Percentiles rank a stretch among this genome's conserved stretches.
phyloP scores from a whole-genome alignment of 1,140 invertebrate species.

The Penaeus vannamei region DNA sequence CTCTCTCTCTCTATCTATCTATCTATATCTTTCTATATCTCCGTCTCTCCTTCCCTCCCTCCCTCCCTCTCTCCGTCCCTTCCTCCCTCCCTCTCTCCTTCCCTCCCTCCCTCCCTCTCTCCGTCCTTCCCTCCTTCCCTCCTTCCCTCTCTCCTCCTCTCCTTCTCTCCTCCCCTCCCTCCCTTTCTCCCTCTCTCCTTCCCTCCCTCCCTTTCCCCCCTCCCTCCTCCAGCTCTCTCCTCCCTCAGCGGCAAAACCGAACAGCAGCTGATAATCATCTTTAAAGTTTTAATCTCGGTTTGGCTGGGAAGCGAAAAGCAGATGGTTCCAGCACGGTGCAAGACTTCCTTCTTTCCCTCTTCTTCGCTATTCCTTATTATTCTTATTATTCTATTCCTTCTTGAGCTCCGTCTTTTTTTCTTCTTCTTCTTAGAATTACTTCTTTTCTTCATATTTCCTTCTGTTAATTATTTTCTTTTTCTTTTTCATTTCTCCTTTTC shows the following conservation, averaged over 20 bases:
- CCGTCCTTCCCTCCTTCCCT: not conserved
- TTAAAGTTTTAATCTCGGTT: no score
- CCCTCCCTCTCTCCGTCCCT: not conserved
- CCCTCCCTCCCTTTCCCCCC: not conserved
- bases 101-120: not conserved
- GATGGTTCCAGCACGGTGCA: no score
- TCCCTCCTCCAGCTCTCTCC: not conserved
- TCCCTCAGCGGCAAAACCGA: not conserved
- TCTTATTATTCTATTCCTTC: no score
- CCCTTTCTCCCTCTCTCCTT: not conserved
- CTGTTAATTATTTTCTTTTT: no score
- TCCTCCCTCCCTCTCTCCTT: not conserved
- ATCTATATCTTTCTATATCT: no score
- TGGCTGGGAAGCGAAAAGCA: no score
- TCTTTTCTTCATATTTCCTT: no score
- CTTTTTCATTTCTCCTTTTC: no score
- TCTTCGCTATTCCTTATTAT: no score
- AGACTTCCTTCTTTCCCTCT: no score
- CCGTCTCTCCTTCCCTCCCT: not conserved
- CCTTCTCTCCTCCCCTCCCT: slow-evolving; percentile 1
- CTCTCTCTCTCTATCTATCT: not conserved
- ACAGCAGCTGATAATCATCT: not conserved
- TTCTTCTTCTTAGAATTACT: no score
- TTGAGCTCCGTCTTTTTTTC: no score
- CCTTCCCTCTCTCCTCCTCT: not conserved